phyloP scores from a whole-genome alignment of 1,140 invertebrate genomes.

The Pomacea maculata region DNA sequence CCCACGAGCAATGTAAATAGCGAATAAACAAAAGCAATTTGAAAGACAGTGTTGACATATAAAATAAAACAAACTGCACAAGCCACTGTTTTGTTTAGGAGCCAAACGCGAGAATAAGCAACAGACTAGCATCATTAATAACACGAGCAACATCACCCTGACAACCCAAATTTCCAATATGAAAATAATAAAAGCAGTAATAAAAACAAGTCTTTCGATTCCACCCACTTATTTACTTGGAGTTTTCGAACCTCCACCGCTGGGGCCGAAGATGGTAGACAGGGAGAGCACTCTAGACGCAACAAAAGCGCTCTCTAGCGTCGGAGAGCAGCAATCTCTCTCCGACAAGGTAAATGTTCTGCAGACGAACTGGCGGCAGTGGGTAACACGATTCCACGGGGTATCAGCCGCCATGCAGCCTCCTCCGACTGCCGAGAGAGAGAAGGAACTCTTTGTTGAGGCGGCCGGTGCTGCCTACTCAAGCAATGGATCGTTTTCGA shows the following conservation, averaged over 20 bases:
- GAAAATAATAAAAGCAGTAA: no score
- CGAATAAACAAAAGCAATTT: no score
- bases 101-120: no score
- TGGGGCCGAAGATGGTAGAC: background rate
- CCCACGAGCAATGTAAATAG: no score
- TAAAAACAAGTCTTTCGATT: no score
- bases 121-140: no score
- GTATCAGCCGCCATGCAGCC: background rate
- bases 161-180: no score
- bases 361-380: constrained; percentile 3
- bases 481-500: constrained; percentile 6
- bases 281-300: constrained; percentile 7
- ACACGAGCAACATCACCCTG: no score
- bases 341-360: constrained; percentile 5
- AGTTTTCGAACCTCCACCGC: background rate
- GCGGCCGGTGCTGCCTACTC: background rate
- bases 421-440: background rate
- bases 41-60: no score
- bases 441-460: background rate
- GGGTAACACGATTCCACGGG: background rate
- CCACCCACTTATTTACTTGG: no score
- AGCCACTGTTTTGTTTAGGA: no score
- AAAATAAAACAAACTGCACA: no score
- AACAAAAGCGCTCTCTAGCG: constrained; percentile 6
- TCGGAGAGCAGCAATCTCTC: background rate